Percentiles rank a stretch among this genome's conserved stretches.
phyloP scores from a whole-genome alignment of 2,888 invertebrate genomes.

The Mimumesa dahlbomi region DNA sequence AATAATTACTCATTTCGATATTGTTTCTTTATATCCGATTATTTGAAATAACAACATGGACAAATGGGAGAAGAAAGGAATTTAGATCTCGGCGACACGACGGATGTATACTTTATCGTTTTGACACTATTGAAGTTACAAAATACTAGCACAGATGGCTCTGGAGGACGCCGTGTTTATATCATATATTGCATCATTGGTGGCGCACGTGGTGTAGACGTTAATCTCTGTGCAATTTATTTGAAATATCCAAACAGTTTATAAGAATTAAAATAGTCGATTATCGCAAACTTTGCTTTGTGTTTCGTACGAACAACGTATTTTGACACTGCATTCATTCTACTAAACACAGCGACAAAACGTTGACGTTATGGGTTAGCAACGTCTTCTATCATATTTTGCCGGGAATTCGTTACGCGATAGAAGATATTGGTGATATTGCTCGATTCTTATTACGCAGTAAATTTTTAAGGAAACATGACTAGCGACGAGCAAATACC shows the following conservation, averaged over 20 bases:
- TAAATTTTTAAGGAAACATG: conserved; percentile 33
- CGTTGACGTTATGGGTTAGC: conserved; percentile 25
- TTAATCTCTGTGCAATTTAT: background rate
- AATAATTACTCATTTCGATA: no score
- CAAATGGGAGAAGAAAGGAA: no score
- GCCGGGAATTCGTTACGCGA: background rate
- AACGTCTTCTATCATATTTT: background rate
- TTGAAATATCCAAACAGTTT: background rate
- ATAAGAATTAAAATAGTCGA: background rate
- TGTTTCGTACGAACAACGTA: background rate
- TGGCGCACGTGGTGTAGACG: background rate
- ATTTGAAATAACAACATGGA: no score
- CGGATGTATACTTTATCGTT: no score
- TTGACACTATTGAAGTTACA: no score
- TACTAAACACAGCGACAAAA: background rate
- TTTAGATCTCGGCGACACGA: no score
- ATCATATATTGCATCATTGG: background rate
- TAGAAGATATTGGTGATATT: background rate
- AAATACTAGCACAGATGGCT: no score
- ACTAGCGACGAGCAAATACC: conserved; percentile 48
- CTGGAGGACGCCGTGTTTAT: no score
- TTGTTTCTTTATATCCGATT: no score
- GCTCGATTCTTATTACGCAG: conserved; percentile 5
- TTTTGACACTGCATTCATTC: background rate
- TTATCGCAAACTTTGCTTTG: background rate